A percentile compares a stretch with the other conserved stretches of the same genome.
Evolutionary conservation across 2,797 vertebrate species (phyloP).

Genomic region (Paedocypris micromegethes): DNA sequence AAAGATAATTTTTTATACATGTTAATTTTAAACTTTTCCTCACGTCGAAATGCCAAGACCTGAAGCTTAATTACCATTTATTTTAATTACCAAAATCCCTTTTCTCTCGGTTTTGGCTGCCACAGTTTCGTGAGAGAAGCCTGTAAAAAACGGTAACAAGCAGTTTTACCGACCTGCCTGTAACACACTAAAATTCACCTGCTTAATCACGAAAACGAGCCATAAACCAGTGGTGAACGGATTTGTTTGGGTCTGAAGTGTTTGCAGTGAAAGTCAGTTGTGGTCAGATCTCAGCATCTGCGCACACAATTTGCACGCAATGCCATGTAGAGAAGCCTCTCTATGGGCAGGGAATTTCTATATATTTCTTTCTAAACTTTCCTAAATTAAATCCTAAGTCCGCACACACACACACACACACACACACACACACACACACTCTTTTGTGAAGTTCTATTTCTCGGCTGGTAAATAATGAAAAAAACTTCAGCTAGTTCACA

Average conservation of each 20-base stretch:
- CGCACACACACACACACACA: too few species aligned
- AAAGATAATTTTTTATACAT: too few species aligned
- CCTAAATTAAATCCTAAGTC: too few species aligned
- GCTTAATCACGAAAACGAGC: conserved; percentile 60
- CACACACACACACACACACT: too few species aligned
- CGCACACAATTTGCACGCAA: conserved; percentile 55
- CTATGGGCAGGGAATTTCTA: conserved; percentile 4
- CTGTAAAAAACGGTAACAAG: conserved; percentile 49
- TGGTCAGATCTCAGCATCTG: conserved; percentile 53
- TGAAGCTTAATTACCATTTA: too few species aligned
- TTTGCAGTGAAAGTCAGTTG: conserved; percentile 62
- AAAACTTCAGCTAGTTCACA: too few species aligned
- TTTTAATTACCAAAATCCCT: background rate
- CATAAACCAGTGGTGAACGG: conserved; percentile 37
- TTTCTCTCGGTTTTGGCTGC: conserved; percentile 28
- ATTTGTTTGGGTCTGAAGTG: conserved; percentile 1
- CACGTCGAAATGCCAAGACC: too few species aligned
- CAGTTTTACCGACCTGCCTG: conserved; percentile 34
- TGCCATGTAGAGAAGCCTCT: conserved; percentile 15
- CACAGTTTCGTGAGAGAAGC: conserved; percentile 57
- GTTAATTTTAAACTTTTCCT: too few species aligned
- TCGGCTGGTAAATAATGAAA: too few species aligned
- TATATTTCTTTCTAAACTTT: too few species aligned
- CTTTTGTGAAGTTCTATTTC: too few species aligned
- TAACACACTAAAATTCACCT: conserved; percentile 63